A percentile compares a stretch with the other conserved stretches of the same genome.
Conservation (phyloP, 2,888 invertebrate genomes). For the Brachypalpus laphriformis region DNA sequence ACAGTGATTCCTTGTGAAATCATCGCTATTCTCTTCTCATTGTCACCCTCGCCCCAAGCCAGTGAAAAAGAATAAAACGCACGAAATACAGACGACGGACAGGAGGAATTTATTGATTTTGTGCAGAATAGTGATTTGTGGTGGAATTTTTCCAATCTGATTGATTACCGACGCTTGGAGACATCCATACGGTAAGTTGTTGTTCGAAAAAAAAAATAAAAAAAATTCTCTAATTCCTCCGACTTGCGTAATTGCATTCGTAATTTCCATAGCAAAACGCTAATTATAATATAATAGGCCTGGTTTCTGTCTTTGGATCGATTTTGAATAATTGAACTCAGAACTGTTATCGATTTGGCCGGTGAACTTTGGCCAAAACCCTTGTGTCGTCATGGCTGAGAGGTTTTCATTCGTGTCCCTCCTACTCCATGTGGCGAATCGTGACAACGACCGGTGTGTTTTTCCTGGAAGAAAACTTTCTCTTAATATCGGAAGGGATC, state of each 20-base stretch:
- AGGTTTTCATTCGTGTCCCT: neutral
- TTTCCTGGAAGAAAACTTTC: conserved; percentile 14
- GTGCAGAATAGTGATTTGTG: conserved; percentile 27
- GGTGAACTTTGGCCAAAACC: neutral
- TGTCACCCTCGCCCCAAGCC: neutral
- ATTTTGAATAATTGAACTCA: neutral
- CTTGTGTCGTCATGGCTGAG: neutral
- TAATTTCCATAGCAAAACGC: conserved; percentile 12
- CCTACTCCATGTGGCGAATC: neutral
- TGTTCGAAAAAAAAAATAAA: neutral
- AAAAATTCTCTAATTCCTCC: neutral
- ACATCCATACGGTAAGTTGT: conserved; percentile 45
- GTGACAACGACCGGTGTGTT: neutral
- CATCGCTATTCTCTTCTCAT: neutral
- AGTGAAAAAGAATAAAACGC: conserved; percentile 22
- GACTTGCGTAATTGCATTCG: conserved; percentile 39
- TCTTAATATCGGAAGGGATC: conserved; percentile 8
- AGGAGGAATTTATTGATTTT: conserved; percentile 56
- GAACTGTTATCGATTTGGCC: conserved; percentile 4
- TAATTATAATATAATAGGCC: neutral
- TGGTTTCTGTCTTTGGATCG: neutral
- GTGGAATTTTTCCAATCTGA: conserved; percentile 5
- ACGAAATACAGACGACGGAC: too few relatives aligned
- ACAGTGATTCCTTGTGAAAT: conserved; percentile 24
- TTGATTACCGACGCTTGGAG: neutral